phyloP scores from a whole-genome alignment of 2,113 vertebrate genomes.

The Apodemus speciosus region DNA sequence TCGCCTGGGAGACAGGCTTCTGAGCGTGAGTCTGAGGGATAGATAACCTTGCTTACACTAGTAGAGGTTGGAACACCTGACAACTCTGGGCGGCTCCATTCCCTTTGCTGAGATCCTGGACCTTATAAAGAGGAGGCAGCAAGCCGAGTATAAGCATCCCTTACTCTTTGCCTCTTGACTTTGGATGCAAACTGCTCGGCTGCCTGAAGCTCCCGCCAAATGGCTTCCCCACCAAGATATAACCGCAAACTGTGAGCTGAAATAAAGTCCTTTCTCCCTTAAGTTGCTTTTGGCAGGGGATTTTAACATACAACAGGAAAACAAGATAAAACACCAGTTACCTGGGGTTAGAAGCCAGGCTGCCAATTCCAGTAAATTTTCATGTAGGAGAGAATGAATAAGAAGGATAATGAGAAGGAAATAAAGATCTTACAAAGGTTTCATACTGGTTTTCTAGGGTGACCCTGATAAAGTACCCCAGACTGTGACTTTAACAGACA shows the following conservation, averaged over 20 bases:
- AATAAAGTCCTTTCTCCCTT: neutral
- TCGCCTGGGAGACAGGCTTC: neutral
- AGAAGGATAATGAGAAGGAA: neutral
- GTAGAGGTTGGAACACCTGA: neutral
- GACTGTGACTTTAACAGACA: neutral
- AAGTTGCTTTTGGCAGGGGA: neutral
- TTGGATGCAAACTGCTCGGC: neutral
- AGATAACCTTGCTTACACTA: neutral
- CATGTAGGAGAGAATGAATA: neutral
- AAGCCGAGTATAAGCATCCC: neutral
- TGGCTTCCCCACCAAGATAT: neutral
- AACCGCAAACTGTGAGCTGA: neutral
- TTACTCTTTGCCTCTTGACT: neutral
- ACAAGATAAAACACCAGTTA: neutral
- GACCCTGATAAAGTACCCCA: neutral
- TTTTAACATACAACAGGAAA: neutral
- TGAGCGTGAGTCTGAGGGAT: neutral
- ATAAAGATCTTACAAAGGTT: neutral
- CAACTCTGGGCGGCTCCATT: neutral
- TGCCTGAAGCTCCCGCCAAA: neutral
- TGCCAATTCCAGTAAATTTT: neutral
- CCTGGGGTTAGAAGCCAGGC: neutral
- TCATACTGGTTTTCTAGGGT: rapidly evolving
- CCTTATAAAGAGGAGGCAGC: neutral
- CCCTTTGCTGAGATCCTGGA: neutral